phyloP scores from a whole-genome alignment of 2,888 invertebrate genomes.

The Hyposoter didymator region DNA sequence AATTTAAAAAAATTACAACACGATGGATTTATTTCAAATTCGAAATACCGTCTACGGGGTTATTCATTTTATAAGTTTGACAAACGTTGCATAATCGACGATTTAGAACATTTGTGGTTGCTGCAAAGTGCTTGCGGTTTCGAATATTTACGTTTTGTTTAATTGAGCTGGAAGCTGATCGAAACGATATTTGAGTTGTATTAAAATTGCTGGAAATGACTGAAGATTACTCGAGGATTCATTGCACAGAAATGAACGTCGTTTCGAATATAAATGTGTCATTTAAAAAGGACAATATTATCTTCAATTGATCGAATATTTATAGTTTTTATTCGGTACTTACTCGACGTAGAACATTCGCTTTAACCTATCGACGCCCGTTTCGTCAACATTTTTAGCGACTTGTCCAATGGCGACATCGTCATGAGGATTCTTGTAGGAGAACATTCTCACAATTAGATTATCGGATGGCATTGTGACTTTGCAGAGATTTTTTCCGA shows the following conservation, averaged over 20 bases:
- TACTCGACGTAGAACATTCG: conserved; percentile 73
- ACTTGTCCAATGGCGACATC: background rate
- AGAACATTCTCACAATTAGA: background rate
- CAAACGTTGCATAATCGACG: background rate
- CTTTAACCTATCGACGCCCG: conserved; percentile 70
- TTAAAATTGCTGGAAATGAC: background rate
- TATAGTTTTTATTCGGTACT: conserved; percentile 56
- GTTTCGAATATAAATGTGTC: background rate
- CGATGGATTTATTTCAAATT: background rate
- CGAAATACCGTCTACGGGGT: no score
- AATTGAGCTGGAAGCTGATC: background rate
- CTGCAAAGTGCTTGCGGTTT: background rate
- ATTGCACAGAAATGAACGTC: background rate
- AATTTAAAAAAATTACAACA: background rate
- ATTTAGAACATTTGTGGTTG: background rate
- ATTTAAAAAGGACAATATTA: background rate
- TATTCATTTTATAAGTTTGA: background rate
- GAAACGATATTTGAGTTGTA: background rate
- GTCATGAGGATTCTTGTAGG: background rate
- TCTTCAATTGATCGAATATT: background rate
- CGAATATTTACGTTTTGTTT: background rate
- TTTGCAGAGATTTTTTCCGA: background rate
- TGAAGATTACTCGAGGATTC: background rate
- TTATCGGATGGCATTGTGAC: background rate
- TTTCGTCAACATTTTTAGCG: conserved; percentile 14